phyloP scores from a whole-genome alignment of 1,140 invertebrate species.

The Pseudomyrmex dendroicus region DNA sequence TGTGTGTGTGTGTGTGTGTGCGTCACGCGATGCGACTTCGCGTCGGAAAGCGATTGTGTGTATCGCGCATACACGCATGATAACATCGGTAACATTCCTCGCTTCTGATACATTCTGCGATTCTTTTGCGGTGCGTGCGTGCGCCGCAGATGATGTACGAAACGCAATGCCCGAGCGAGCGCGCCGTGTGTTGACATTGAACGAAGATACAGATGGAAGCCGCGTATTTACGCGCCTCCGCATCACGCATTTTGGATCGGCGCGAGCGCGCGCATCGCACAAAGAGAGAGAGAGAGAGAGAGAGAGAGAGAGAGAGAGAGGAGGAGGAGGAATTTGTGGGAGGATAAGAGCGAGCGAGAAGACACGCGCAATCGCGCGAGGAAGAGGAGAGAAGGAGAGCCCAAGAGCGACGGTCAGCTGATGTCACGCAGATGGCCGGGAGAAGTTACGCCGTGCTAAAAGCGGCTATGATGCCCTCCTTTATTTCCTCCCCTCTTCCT shows the following conservation, averaged over 20 bases:
- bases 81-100: constrained; percentile 18
- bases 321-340: not conserved
- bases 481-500: constrained; percentile 51
- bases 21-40: constrained; percentile 8
- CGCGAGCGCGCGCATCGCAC: not conserved
- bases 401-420: constrained; percentile 77
- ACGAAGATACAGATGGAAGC: not conserved
- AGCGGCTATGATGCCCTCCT: constrained; percentile 70
- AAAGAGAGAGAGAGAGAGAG: not conserved
- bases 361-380: not conserved
- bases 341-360: not conserved
- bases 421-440: constrained; percentile 75
- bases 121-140: too few relatives aligned
- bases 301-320: not conserved
- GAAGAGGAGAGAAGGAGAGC: constrained; percentile 33
- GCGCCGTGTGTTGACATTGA: constrained; percentile 10
- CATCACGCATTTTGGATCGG: constrained; percentile 20
- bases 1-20: too few relatives aligned
- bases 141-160: too few relatives aligned
- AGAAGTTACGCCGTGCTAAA: constrained; percentile 74
- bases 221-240: not conserved
- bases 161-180: too few relatives aligned
- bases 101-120: not conserved
- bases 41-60: too few relatives aligned
- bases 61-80: not conserved